These are phyloP conservation scores for Botrylloides violaceus DNA, from an alignment of 23 tunicate species.

Conservation along the genomic window DNA sequence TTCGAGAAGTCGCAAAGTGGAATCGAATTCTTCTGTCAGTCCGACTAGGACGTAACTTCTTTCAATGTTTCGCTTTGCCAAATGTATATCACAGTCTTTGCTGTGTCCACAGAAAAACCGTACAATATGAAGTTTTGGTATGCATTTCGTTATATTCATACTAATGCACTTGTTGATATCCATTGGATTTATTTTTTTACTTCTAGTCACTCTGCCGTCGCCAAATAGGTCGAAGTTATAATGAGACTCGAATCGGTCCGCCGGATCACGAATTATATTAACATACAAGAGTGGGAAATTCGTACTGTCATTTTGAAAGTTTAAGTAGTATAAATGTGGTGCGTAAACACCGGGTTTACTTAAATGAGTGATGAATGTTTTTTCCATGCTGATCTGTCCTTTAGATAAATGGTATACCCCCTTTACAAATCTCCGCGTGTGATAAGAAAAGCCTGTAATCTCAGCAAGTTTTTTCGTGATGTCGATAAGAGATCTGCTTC, in stretches of 20 bases:
- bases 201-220: neutral
- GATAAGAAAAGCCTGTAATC: neutral
- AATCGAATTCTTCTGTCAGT: constrained; percentile 29
- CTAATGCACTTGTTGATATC: constrained; percentile 2
- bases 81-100: neutral
- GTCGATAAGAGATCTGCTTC: constrained; percentile 15
- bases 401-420: neutral
- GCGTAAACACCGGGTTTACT: constrained; percentile 6
- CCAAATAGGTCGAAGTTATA: constrained; percentile 6
- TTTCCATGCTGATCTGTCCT: neutral
- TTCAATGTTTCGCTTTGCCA: constrained; percentile 16
- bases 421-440: neutral
- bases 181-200: neutral
- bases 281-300: neutral
- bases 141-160: neutral
- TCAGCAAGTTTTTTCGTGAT: neutral
- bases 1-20: constrained; percentile 14
- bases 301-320: neutral
- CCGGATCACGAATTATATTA: constrained; percentile 14
- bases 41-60: constrained; percentile 17
- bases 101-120: neutral
- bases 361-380: neutral
- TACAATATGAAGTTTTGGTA: neutral
- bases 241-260: constrained; percentile 10
- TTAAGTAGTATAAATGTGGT: constrained; percentile 6